Conservation (phyloP, 2,797 vertebrate genomes). For the Mormyrus proboscirostris region DNA sequence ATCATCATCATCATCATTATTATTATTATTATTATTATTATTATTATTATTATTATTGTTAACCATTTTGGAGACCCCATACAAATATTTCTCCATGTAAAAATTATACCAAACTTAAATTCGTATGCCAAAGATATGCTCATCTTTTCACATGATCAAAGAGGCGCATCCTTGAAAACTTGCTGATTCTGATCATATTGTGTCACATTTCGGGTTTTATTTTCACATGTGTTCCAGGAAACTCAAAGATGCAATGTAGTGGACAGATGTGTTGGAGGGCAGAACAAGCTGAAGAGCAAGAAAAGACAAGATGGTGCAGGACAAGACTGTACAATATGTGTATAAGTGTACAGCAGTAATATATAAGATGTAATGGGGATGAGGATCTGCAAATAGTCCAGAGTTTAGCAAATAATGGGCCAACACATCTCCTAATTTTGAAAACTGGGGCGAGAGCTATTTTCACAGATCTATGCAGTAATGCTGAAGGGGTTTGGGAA, state of each 20-base stretch:
- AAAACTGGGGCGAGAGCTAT: conserved; percentile 9
- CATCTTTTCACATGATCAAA: not conserved
- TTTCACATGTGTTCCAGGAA: not conserved
- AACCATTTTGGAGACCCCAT: not conserved
- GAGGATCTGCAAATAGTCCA: not conserved
- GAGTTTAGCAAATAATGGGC: not conserved
- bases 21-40: not conserved
- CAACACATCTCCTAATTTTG: not conserved
- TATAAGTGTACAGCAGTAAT: not conserved
- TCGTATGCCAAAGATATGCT: not conserved
- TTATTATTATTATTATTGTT: not conserved
- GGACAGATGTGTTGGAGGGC: not conserved
- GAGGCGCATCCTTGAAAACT: not conserved
- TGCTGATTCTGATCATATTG: not conserved
- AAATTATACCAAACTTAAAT: not conserved
- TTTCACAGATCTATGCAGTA: not conserved
- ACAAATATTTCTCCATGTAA: not conserved
- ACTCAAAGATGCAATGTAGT: not conserved
- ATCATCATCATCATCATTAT: not conserved
- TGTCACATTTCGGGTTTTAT: not conserved
- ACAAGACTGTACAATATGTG: not conserved
- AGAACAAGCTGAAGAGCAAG: not conserved
- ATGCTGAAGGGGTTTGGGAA: not conserved
- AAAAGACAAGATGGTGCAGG: not conserved
- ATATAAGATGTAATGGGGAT: not conserved